Conservation (phyloP, 2,888 invertebrate species). For the Mactromeris polynyma region DNA sequence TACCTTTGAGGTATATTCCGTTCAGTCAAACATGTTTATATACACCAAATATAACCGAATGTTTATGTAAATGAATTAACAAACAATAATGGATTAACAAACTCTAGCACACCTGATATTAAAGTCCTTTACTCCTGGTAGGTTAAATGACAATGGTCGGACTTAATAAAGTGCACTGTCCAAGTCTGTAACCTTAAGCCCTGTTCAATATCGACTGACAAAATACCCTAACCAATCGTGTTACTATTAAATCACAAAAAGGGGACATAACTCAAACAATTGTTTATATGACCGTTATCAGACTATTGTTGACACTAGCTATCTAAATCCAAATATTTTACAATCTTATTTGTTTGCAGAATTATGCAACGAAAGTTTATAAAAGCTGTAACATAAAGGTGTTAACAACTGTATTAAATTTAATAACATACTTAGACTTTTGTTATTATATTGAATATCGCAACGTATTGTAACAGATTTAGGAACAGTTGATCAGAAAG, state of each 20-base stretch:
- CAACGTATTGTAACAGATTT: neutral
- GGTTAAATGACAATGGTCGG: too few relatives aligned
- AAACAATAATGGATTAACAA: too few relatives aligned
- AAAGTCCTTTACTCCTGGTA: too few relatives aligned
- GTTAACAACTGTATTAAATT: constrained; percentile 33
- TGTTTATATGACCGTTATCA: neutral
- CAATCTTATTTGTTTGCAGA: constrained; percentile 4
- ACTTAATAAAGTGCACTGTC: too few relatives aligned
- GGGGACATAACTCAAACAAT: neutral
- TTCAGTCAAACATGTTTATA: too few relatives aligned
- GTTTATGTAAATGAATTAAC: too few relatives aligned
- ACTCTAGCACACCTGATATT: too few relatives aligned
- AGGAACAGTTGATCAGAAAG: neutral
- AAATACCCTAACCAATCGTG: too few relatives aligned
- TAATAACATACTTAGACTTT: constrained; percentile 20
- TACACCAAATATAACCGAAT: too few relatives aligned
- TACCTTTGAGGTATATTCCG: too few relatives aligned
- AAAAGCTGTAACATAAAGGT: neutral
- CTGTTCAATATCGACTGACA: too few relatives aligned
- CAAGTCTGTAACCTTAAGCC: too few relatives aligned
- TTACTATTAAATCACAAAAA: neutral
- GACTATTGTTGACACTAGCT: neutral
- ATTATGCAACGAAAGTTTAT: neutral
- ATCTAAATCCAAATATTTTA: constrained; percentile 1
- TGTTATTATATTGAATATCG: neutral